These are phyloP conservation scores for Nothoprocta perdicaria DNA, from an alignment of 2,113 vertebrate species.

Conservation along the genomic window DNA sequence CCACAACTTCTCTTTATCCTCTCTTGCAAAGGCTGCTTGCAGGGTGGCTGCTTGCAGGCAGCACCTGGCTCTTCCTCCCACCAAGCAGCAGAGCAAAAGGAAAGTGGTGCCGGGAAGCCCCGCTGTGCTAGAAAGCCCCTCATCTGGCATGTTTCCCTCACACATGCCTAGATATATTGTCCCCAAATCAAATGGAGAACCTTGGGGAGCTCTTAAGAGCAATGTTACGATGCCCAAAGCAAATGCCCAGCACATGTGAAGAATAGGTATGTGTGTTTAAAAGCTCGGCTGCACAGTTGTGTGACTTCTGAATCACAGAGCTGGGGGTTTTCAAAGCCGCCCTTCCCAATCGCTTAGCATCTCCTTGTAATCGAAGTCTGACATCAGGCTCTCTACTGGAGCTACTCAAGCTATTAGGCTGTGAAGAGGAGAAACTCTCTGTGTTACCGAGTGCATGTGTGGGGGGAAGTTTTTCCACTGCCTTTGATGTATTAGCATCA, in stretches of 20 bases:
- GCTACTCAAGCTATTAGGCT: conserved; percentile 57
- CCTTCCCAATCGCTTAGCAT: conserved; percentile 54
- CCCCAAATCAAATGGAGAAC: neutral
- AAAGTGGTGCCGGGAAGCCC: rapidly evolving
- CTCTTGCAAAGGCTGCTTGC: neutral
- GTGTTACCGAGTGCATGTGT: conserved; percentile 30
- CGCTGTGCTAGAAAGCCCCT: neutral
- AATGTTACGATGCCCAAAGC: neutral
- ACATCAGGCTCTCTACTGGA: conserved; percentile 60
- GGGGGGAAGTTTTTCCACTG: conserved; percentile 32
- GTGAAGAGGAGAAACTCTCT: conserved; percentile 64
- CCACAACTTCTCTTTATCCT: neutral
- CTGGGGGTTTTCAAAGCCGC: conserved; percentile 23
- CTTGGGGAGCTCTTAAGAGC: neutral
- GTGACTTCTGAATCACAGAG: conserved; percentile 28
- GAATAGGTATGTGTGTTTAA: neutral
- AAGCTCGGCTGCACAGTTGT: neutral
- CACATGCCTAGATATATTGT: neutral
- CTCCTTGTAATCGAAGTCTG: conserved; percentile 46
- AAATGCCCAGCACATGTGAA: neutral
- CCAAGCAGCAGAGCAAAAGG: neutral
- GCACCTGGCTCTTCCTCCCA: neutral
- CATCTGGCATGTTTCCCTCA: neutral
- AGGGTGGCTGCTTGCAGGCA: neutral
- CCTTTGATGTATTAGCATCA: conserved; percentile 69